Conservation (phyloP, 1,140 invertebrate genomes). For the Homarus americanus region DNA sequence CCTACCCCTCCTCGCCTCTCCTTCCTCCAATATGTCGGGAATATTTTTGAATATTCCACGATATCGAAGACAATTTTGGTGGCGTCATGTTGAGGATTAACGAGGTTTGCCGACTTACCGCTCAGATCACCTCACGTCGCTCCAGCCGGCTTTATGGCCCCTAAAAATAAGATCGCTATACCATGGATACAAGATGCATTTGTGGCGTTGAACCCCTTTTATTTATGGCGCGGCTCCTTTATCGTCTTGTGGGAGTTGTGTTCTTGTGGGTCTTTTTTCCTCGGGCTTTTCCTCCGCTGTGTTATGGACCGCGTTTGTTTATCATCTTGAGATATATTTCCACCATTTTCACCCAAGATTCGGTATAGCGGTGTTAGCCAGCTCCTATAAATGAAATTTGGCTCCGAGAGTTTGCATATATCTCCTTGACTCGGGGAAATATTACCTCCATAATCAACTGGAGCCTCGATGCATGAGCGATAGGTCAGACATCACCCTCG, state of each 20-base stretch:
- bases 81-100: slow-evolving; percentile 40
- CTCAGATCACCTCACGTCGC: slow-evolving; percentile 17
- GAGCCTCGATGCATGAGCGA: slow-evolving; percentile 28
- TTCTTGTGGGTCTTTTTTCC: background rate
- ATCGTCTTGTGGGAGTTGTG: background rate
- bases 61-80: slow-evolving; percentile 39
- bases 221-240: slow-evolving; percentile 9
- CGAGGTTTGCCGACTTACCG: slow-evolving; percentile 31
- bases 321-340: too few species aligned
- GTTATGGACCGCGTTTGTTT: too few species aligned
- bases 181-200: slow-evolving; percentile 9
- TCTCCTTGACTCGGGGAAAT: slow-evolving; percentile 39
- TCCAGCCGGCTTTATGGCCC: slow-evolving; percentile 10
- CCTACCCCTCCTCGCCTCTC: background rate
- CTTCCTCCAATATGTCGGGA: background rate
- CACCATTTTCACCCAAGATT: background rate
- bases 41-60: slow-evolving; percentile 7
- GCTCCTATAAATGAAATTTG: slow-evolving; percentile 21
- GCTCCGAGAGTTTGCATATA: slow-evolving; percentile 21
- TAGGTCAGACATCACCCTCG: slow-evolving; percentile 8
- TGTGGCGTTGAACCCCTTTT: background rate
- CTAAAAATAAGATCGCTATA: slow-evolving; percentile 11
- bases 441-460: slow-evolving; percentile 26
- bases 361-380: background rate
- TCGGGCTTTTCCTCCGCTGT: too few species aligned